Percentiles rank a stretch among this genome's conserved stretches.
These are phyloP conservation scores for Drosophila paramelanica DNA, from an alignment of 2,888 invertebrate species.

Conservation along the genomic window DNA sequence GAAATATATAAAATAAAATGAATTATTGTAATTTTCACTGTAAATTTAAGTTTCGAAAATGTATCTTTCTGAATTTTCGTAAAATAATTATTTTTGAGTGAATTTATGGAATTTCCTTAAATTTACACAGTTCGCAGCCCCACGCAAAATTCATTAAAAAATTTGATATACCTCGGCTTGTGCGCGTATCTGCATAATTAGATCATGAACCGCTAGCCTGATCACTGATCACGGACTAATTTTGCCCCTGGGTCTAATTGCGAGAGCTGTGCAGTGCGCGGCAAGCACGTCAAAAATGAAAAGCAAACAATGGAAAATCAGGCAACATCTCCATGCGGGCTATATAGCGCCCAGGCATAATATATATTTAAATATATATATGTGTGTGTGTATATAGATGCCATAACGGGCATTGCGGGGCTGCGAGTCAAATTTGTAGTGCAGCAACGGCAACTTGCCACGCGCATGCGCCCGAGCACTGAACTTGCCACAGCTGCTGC, in stretches of 20 bases:
- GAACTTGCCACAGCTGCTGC: slow-evolving; percentile 27
- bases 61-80: not conserved
- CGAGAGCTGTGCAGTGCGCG: slow-evolving; percentile 35
- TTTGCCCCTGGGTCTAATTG: slow-evolving; percentile 62
- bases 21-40: too few species aligned
- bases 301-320: slow-evolving; percentile 75
- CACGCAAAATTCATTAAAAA: slow-evolving; percentile 9
- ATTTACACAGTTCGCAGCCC: not conserved
- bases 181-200: slow-evolving; percentile 32
- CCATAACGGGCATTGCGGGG: slow-evolving; percentile 43
- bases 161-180: not conserved
- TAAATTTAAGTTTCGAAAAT: not conserved
- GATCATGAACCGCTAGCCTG: slow-evolving; percentile 63
- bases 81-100: not conserved
- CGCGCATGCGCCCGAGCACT: slow-evolving; percentile 66
- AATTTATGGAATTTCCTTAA: not conserved
- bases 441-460: slow-evolving; percentile 74
- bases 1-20: too few species aligned
- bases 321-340: slow-evolving; percentile 26
- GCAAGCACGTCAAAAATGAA: slow-evolving; percentile 73
- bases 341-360: not conserved
- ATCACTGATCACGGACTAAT: slow-evolving; percentile 63
- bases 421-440: slow-evolving; percentile 45
- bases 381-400: not conserved
- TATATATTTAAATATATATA: not conserved